Conservation (phyloP, 2,113 vertebrate genomes). For the Verasper variegatus region DNA sequence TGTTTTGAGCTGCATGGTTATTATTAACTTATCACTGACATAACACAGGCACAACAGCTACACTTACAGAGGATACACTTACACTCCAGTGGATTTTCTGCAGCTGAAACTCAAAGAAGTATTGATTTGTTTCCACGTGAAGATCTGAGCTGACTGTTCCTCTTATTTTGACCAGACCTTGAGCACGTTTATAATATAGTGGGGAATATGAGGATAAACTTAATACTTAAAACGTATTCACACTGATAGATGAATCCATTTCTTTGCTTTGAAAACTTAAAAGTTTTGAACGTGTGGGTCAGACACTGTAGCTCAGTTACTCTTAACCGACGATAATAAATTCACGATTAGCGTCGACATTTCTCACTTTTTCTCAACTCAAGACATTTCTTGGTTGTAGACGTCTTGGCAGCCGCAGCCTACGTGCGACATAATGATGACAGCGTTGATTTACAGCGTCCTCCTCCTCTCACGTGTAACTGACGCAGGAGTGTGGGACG, state of each 20-base stretch:
- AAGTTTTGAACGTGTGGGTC: neutral
- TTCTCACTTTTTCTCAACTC: too few relatives aligned
- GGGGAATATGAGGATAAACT: neutral
- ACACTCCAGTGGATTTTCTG: too few relatives aligned
- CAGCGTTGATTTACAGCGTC: conserved; percentile 28
- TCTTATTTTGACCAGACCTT: neutral
- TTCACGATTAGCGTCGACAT: neutral
- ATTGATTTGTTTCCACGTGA: neutral
- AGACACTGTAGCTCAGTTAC: neutral
- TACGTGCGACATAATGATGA: conserved; percentile 14
- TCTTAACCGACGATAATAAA: neutral
- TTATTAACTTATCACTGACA: too few relatives aligned
- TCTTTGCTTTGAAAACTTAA: neutral
- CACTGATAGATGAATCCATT: too few relatives aligned
- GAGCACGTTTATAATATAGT: too few relatives aligned
- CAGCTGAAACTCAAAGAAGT: neutral
- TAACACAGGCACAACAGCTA: neutral
- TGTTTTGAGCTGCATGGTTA: neutral
- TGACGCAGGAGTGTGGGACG: conserved; percentile 29
- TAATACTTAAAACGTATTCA: too few relatives aligned
- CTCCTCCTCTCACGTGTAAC: conserved; percentile 52
- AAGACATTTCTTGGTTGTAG: too few relatives aligned
- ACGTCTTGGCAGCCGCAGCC: neutral
- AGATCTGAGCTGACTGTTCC: neutral
- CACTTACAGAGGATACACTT: neutral